Evolutionary conservation across 2,113 vertebrate genomes (phyloP).

Genomic region (Dasyurus viverrinus): DNA sequence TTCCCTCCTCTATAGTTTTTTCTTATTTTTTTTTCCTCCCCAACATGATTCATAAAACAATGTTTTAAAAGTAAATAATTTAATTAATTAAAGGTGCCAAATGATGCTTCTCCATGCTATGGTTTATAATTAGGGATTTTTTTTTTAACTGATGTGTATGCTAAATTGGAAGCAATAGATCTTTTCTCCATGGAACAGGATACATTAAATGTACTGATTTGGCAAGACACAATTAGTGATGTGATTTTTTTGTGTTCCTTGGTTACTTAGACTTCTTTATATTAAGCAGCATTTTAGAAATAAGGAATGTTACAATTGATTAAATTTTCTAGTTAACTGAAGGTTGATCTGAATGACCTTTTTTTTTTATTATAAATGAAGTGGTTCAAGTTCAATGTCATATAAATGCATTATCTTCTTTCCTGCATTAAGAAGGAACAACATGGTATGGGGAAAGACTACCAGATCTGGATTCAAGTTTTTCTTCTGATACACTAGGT

Average conservation of each 20-base stretch:
- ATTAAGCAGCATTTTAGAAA: background rate
- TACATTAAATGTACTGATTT: background rate
- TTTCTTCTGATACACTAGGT: background rate
- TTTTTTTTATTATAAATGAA: background rate
- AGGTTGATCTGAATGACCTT: background rate
- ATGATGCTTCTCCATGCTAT: background rate
- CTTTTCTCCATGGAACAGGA: background rate
- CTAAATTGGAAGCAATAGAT: background rate
- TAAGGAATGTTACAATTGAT: background rate
- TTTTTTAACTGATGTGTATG: background rate
- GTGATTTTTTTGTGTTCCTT: background rate
- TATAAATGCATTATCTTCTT: background rate
- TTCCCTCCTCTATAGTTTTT: too few species aligned
- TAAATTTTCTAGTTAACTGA: background rate
- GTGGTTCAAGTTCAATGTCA: background rate
- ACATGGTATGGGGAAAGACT: background rate
- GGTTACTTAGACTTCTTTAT: background rate
- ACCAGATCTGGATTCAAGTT: background rate
- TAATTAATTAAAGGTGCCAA: background rate
- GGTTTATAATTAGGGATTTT: background rate
- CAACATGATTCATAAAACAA: too few species aligned
- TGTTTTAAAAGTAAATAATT: too few species aligned
- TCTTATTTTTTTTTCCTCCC: too few species aligned
- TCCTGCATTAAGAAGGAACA: background rate
- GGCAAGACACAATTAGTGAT: background rate